Evolutionary conservation across 1,140 invertebrate genomes (phyloP).

Genomic region (Aphaenogaster floridana): DNA sequence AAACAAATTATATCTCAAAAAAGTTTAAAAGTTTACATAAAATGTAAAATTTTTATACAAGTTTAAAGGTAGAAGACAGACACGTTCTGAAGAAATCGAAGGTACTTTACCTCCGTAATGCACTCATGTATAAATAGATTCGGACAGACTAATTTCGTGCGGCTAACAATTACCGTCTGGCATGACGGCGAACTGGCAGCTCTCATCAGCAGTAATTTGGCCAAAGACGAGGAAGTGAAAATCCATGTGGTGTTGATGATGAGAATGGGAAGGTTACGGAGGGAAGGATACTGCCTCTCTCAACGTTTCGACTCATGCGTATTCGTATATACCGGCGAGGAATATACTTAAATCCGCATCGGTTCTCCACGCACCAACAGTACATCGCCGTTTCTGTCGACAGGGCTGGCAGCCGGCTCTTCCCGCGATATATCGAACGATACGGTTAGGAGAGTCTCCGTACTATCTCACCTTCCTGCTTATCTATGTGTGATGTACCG

Average conservation of each 20-base stretch:
- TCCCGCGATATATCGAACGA: conserved; percentile 74
- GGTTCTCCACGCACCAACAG: conserved; percentile 26
- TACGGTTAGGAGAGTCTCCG: conserved; percentile 46
- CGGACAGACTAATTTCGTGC: conserved; percentile 41
- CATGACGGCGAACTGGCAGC: conserved; percentile 43
- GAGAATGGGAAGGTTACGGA: background rate
- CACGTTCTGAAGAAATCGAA: background rate
- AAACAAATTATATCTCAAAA: background rate
- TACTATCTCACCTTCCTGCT: conserved; percentile 29
- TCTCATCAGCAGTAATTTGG: conserved; percentile 50
- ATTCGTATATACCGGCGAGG: conserved; percentile 3
- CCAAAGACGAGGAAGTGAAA: conserved; percentile 39
- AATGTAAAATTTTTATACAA: background rate
- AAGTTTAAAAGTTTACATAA: background rate
- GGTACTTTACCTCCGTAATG: background rate
- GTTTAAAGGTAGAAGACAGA: background rate
- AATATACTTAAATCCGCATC: conserved; percentile 48
- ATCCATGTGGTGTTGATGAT: conserved; percentile 38
- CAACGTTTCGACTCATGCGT: conserved; percentile 29
- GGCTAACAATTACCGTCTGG: background rate
- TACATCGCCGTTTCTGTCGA: conserved; percentile 55
- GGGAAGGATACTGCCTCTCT: conserved; percentile 7
- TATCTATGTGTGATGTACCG: conserved; percentile 53
- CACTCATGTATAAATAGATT: conserved; percentile 4
- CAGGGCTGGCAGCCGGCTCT: conserved; percentile 62